phyloP scores from a whole-genome alignment of 2,113 vertebrate genomes.

The Sinocyclocheilus anophthalmus region DNA sequence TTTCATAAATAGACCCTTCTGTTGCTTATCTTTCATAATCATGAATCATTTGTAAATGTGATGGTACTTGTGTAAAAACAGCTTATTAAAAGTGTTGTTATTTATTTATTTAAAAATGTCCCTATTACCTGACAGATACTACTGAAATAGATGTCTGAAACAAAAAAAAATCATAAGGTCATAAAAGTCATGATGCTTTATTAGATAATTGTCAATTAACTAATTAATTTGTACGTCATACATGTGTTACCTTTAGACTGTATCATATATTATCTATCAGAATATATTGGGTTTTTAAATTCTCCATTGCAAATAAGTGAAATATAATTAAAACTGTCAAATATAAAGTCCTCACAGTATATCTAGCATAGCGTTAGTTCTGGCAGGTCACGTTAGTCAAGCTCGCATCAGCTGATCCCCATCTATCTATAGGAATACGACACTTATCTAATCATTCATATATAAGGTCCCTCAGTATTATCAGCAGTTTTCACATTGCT shows the following conservation, averaged over 20 bases:
- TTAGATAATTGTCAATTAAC: background rate
- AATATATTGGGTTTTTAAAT: background rate
- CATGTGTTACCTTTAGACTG: background rate
- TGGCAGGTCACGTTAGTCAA: too few relatives aligned
- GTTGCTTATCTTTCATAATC: conserved; percentile 15
- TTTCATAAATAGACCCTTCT: background rate
- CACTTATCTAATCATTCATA: too few relatives aligned
- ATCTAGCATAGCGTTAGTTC: too few relatives aligned
- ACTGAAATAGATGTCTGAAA: background rate
- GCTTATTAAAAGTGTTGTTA: background rate
- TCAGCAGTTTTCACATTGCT: too few relatives aligned
- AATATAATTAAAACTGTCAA: background rate
- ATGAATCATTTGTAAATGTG: background rate
- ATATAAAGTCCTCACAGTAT: background rate
- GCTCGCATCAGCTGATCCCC: too few relatives aligned
- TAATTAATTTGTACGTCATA: background rate
- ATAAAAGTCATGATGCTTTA: background rate
- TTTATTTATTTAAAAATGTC: too few relatives aligned
- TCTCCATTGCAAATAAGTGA: background rate
- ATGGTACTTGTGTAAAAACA: background rate
- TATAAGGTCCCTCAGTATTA: too few relatives aligned
- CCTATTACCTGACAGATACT: background rate
- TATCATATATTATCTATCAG: background rate
- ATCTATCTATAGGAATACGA: too few relatives aligned
- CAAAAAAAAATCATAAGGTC: background rate